These are phyloP conservation scores for Neocrepidodera transversa DNA, from an alignment of 2,888 invertebrate genomes.

Conservation along the genomic window DNA sequence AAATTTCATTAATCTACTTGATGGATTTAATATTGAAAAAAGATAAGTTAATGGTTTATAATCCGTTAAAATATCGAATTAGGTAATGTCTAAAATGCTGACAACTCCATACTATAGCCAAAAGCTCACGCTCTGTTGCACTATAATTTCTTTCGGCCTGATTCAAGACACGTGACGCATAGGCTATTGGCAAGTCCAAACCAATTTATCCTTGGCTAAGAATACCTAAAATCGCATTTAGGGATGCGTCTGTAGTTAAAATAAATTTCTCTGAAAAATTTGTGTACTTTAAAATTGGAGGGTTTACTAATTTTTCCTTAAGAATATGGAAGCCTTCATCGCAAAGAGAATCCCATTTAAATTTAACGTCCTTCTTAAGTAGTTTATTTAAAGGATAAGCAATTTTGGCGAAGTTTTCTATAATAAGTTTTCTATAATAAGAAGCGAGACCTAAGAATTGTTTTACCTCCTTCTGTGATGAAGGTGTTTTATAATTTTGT, in stretches of 20 bases:
- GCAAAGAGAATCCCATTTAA: conserved; percentile 9
- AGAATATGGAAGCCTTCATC: no score
- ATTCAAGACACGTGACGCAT: conserved; percentile 24
- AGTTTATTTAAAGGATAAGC: conserved; percentile 23
- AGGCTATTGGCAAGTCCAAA: conserved; percentile 27
- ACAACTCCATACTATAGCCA: conserved; percentile 10
- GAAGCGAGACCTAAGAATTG: conserved; percentile 32
- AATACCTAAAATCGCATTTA: conserved; percentile 26
- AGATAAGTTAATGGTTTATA: conserved; percentile 17
- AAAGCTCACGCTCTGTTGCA: conserved; percentile 20
- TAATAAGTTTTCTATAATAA: conserved; percentile 29
- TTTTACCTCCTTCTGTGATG: conserved; percentile 22
- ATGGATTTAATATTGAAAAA: conserved; percentile 17
- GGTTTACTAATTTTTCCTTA: conserved; percentile 12
- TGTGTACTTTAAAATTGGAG: conserved; percentile 27
- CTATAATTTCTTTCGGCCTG: conserved; percentile 16
- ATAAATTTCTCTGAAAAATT: conserved; percentile 33
- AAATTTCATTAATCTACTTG: conserved; percentile 6
- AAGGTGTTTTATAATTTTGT: conserved; percentile 12
- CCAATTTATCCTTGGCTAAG: conserved; percentile 32
- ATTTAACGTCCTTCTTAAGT: conserved; percentile 20
- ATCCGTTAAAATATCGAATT: conserved; percentile 22
- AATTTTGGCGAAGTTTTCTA: conserved; percentile 4
- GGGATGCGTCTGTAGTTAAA: conserved; percentile 29
- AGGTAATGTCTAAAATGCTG: conserved; percentile 13